Evolutionary conservation across 1,140 invertebrate species (phyloP).

Genomic region (Polyergus mexicanus): DNA sequence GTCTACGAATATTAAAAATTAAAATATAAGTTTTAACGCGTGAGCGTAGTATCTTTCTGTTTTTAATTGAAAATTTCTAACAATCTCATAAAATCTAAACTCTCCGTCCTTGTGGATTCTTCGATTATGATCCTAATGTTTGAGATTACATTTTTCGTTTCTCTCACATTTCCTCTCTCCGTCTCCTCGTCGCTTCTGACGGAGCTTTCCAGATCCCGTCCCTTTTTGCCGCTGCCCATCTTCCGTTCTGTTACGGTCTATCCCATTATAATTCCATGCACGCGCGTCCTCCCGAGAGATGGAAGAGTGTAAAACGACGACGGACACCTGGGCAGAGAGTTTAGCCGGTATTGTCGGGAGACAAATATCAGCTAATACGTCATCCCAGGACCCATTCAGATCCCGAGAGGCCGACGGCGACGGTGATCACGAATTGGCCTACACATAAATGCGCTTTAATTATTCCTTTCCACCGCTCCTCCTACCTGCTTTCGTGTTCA

Average conservation of each 20-base stretch:
- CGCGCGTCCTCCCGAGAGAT: constrained; percentile 76
- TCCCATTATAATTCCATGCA: constrained; percentile 80
- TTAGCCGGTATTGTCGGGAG: constrained; percentile 83
- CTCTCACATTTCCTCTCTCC: constrained; percentile 11
- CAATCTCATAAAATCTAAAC: not conserved
- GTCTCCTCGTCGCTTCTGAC: constrained; percentile 56
- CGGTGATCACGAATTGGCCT: constrained; percentile 83
- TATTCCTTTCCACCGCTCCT: constrained; percentile 69
- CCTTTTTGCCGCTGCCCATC: constrained; percentile 37
- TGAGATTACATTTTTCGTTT: not conserved
- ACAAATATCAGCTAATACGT: constrained; percentile 86
- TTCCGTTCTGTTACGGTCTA: constrained; percentile 72
- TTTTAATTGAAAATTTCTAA: not conserved
- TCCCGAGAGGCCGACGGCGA: constrained; percentile 77
- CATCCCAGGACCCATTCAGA: constrained; percentile 82
- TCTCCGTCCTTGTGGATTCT: no score
- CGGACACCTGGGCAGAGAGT: constrained; percentile 82
- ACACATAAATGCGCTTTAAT: constrained; percentile 85
- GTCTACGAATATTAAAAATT: not conserved
- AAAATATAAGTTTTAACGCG: not conserved
- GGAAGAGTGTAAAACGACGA: constrained; percentile 82
- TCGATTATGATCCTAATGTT: not conserved
- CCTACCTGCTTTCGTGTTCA: constrained; percentile 24
- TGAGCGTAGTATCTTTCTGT: no score
- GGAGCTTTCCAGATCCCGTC: constrained; percentile 61